These are phyloP conservation scores for Bucco capensis DNA, from an alignment of 2,113 vertebrate genomes.

Conservation along the genomic window DNA sequence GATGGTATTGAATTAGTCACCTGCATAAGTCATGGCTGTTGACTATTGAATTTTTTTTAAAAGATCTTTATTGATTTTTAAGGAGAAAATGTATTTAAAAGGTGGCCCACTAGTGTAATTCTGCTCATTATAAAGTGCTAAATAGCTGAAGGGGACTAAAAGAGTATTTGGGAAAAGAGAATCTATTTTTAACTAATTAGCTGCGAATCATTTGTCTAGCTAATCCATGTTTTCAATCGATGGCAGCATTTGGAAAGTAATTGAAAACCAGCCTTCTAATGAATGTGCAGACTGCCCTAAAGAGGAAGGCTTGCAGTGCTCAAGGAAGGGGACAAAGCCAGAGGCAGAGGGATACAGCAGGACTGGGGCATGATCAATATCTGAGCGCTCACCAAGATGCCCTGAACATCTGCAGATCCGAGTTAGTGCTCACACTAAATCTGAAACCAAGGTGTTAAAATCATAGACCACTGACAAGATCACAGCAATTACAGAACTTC, in stretches of 20 bases:
- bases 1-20: conserved; percentile 56
- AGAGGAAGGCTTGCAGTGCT: neutral
- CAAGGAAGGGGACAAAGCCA: neutral
- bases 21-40: conserved; percentile 60
- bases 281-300: neutral
- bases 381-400: too few species aligned
- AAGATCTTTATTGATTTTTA: conserved; percentile 68
- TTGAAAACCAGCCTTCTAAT: conserved; percentile 46
- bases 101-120: conserved; percentile 37
- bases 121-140: conserved; percentile 64
- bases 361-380: fast-evolving
- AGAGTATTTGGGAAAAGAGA: conserved; percentile 45
- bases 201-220: conserved; percentile 49
- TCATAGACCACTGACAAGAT: too few species aligned
- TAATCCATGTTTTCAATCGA: conserved; percentile 47
- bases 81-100: conserved; percentile 57
- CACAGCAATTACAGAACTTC: too few species aligned
- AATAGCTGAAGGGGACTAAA: conserved; percentile 62
- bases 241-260: conserved; percentile 15
- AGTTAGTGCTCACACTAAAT: too few species aligned
- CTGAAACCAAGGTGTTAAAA: too few species aligned
- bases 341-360: neutral
- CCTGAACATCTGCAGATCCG: too few species aligned
- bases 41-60: conserved; percentile 60
- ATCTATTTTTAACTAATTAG: conserved; percentile 70